These are phyloP conservation scores for Scomber japonicus DNA, from an alignment of 2,113 vertebrate species.

Conservation along the genomic window DNA sequence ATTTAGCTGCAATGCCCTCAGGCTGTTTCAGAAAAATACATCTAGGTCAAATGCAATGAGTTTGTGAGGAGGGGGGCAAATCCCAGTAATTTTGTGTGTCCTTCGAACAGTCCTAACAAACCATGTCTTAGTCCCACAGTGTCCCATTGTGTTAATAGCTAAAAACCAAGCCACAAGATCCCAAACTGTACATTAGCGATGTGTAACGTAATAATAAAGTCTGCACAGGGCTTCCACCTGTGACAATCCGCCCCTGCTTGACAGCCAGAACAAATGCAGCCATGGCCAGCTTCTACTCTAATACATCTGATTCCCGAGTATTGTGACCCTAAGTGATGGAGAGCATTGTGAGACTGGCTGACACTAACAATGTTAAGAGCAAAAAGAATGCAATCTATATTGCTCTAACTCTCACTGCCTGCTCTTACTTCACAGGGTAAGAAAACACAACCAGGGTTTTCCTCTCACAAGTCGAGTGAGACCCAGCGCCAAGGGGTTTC, in stretches of 20 bases:
- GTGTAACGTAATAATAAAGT: slow-evolving; percentile 39
- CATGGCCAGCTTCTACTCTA: slow-evolving; percentile 49
- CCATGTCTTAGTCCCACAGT: neutral
- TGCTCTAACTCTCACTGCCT: slow-evolving; percentile 52
- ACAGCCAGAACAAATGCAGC: slow-evolving; percentile 67
- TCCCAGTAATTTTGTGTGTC: neutral
- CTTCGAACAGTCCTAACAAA: neutral
- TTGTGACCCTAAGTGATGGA: slow-evolving; percentile 84
- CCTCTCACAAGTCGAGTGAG: slow-evolving; percentile 61
- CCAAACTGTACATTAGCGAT: slow-evolving; percentile 21
- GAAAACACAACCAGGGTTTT: slow-evolving; percentile 63
- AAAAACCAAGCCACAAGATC: slow-evolving; percentile 1
- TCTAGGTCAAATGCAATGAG: neutral
- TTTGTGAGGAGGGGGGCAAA: neutral
- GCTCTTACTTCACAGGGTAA: slow-evolving; percentile 57
- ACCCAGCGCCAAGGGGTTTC: slow-evolving; percentile 65
- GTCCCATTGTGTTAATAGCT: neutral
- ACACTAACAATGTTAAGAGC: slow-evolving; percentile 83
- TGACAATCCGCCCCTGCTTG: neutral
- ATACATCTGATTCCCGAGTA: slow-evolving; percentile 73
- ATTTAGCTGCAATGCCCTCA: neutral
- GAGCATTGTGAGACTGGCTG: slow-evolving; percentile 70
- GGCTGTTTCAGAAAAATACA: neutral
- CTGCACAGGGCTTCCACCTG: neutral
- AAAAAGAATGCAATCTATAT: slow-evolving; percentile 67